Evolutionary conservation across 2,888 invertebrate species (phyloP), one percentile per base, ranked within the genome.

Genomic region (Esperia sulphurella): DNA sequence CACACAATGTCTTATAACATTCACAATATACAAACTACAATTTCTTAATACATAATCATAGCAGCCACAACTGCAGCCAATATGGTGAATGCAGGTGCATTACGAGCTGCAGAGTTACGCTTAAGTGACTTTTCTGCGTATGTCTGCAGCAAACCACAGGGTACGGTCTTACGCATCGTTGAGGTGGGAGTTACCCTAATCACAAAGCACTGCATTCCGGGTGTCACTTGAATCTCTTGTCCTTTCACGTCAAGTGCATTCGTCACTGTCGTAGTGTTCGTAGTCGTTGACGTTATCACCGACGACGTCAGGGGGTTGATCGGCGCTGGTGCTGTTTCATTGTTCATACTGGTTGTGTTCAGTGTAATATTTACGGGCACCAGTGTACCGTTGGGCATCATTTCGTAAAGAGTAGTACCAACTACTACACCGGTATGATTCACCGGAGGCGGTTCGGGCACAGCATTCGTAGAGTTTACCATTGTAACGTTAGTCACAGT

Each of bases 201-300:
- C 5, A 88, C 75, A 55, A 74, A 87, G 51, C 87, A 88, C 59
- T 78, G 58, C 86, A 85, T 85, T 6, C 79, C 81, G 1, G 82
- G 79, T 8, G 87, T 87, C 31, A 88, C 86, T 9, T 73, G 65
- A 10, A 88, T 65, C 0, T 80, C 72, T 38, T 75, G 72, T 14
- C 87, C 87, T 66, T 86, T 87, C 40, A 84, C 84, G 37, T 84
- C 82, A n/a, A 84, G 56, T n/a, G 87, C 87, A 53, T 82, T 79
- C 9, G 70, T 69, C 8, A 81, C 68, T 13, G 82, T 83, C 0
- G 84, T 83, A 21, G 78, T 84, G 8, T 79, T 83, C 0, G 75
- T 79, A 0, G 78, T 80, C 0, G 75, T 79, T 0, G 77, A 71
- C 6, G 65, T 65, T 13, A 68, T 62, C 29, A 70, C 62, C 4